Conservation (phyloP, 2,113 vertebrate species). For the Dasyprocta punctata region DNA sequence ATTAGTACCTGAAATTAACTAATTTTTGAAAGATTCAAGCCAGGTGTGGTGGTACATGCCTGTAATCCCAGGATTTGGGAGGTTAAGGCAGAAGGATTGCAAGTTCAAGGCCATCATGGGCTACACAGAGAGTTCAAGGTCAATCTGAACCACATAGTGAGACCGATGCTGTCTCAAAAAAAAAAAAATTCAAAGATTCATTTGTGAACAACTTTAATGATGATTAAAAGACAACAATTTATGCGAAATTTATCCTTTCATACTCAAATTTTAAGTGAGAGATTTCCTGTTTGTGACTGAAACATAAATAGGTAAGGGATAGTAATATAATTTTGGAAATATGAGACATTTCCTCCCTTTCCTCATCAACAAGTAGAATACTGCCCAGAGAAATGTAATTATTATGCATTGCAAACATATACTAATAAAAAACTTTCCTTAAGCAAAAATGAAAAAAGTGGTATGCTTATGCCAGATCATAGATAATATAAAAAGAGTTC, state of each 20-base stretch:
- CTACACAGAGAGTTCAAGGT: not conserved
- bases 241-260: not conserved
- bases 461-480: not conserved
- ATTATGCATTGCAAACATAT: not conserved
- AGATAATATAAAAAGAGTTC: not conserved
- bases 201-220: slow-evolving; percentile 14
- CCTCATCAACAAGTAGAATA: not conserved
- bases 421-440: not conserved
- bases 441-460: not conserved
- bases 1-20: not conserved
- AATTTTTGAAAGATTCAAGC: slow-evolving; percentile 1
- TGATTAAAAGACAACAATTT: slow-evolving; percentile 31
- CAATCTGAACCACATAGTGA: not conserved
- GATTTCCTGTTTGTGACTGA: not conserved
- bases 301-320: not conserved
- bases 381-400: not conserved
- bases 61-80: not conserved
- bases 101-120: not conserved
- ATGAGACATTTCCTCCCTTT: not conserved
- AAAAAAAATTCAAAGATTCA: not conserved
- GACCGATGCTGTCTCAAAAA: not conserved
- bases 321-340: not conserved
- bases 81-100: not conserved
- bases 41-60: not conserved
- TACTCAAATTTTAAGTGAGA: slow-evolving; percentile 46